phyloP scores from a whole-genome alignment of 2,797 vertebrate genomes.

The Margarornis squamiger region DNA sequence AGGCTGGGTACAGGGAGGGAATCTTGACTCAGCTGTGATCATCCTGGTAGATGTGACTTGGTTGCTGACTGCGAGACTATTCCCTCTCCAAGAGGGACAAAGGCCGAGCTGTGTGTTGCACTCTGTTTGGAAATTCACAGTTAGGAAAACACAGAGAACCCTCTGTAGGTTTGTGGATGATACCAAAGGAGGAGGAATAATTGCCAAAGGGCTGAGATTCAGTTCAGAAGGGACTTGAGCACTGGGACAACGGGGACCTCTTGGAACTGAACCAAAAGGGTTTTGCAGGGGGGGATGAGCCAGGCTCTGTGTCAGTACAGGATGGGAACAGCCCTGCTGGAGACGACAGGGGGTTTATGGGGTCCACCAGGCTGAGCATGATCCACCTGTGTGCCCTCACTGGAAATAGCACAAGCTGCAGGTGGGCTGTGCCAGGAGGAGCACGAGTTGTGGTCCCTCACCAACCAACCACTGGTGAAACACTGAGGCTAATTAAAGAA shows the following conservation, averaged over 20 bases:
- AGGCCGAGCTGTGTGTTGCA: background rate
- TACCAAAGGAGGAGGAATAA: background rate
- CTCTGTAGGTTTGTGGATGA: background rate
- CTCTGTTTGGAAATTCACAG: background rate
- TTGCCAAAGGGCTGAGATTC: background rate
- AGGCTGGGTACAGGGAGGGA: background rate
- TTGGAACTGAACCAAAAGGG: background rate
- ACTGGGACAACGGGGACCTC: fast-evolving
- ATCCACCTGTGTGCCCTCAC: background rate
- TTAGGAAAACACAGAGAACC: background rate
- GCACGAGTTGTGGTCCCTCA: background rate
- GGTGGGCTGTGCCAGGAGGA: background rate
- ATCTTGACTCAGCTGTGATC: background rate
- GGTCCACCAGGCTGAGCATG: background rate
- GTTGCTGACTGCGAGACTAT: background rate
- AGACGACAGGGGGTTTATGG: background rate
- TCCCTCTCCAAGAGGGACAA: fast-evolving
- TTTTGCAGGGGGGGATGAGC: background rate
- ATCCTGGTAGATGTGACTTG: background rate
- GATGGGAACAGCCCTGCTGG: background rate
- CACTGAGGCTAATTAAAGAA: background rate
- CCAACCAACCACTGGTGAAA: background rate
- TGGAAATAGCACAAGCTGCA: background rate
- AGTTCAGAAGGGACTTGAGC: background rate
- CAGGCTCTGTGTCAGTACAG: too few species aligned